Percentiles rank a stretch among this genome's conserved stretches.
Conservation (phyloP, 2,113 vertebrate genomes). For the Zosterops lateralis region DNA sequence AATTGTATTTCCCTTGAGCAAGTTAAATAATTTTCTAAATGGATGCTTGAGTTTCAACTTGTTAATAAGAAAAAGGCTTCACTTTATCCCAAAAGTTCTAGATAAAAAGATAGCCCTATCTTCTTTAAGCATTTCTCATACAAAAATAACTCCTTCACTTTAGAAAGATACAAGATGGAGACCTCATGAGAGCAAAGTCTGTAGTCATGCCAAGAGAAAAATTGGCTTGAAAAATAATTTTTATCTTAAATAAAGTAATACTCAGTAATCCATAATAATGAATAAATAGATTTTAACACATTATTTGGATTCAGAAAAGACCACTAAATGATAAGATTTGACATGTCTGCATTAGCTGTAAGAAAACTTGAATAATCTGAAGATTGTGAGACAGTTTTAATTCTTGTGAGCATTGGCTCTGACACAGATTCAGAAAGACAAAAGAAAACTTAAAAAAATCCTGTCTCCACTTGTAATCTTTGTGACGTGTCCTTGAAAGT, state of each 20-base stretch:
- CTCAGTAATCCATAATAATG: background rate
- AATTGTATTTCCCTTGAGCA: background rate
- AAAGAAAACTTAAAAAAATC: background rate
- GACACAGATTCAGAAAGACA: background rate
- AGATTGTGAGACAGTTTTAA: background rate
- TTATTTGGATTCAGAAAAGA: background rate
- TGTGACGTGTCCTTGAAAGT: background rate
- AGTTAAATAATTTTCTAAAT: background rate
- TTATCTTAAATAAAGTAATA: background rate
- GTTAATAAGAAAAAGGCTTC: background rate
- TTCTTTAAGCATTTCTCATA: background rate
- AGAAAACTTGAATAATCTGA: background rate
- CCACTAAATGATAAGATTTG: background rate
- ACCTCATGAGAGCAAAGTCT: background rate
- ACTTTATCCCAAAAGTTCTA: background rate
- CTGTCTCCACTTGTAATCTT: background rate
- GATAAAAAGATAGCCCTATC: background rate
- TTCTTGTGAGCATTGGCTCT: background rate
- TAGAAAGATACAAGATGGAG: background rate
- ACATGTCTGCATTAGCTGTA: background rate
- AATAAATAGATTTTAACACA: background rate
- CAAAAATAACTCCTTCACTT: background rate
- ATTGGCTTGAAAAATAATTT: background rate
- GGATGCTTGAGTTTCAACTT: background rate
- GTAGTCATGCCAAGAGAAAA: background rate